phyloP scores from a whole-genome alignment of 2,797 vertebrate species.

The Moxostoma hubbsi region DNA sequence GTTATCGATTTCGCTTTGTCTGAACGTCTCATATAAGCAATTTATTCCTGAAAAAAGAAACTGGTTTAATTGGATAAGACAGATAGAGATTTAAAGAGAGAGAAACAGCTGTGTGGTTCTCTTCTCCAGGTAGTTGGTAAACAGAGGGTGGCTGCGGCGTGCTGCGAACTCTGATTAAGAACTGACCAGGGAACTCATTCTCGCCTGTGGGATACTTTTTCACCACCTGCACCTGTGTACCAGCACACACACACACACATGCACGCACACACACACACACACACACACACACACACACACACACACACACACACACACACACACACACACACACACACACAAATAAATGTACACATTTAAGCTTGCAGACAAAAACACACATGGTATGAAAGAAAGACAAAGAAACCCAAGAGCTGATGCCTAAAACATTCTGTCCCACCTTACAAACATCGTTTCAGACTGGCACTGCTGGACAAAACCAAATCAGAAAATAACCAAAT shows the following conservation, averaged over 20 bases:
- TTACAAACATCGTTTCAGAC: too few relatives aligned
- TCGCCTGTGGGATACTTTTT: slow-evolving; percentile 54
- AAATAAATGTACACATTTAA: slow-evolving; percentile 18
- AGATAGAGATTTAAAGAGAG: slow-evolving; percentile 34
- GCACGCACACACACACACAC: slow-evolving; percentile 24
- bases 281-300: slow-evolving; percentile 15
- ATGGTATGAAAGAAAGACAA: background rate
- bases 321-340: slow-evolving; percentile 19
- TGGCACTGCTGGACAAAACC: too few relatives aligned
- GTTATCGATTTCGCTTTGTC: too few relatives aligned
- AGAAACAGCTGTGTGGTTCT: slow-evolving; percentile 43
- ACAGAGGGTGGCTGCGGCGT: slow-evolving; percentile 51
- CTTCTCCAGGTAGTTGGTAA: slow-evolving; percentile 38
- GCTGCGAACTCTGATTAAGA: slow-evolving; percentile 58
- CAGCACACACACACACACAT: slow-evolving; percentile 17
- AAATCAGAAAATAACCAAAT: too few relatives aligned
- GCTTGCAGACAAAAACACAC: background rate
- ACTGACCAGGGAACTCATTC: slow-evolving; percentile 59
- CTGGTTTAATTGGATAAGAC: slow-evolving; percentile 27
- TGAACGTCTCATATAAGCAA: background rate
- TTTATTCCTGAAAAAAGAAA: slow-evolving; percentile 3
- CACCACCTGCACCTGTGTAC: slow-evolving; percentile 56
- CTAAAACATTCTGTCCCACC: too few relatives aligned
- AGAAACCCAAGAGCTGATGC: background rate
- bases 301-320: slow-evolving; percentile 22